Evolutionary conservation across 1,140 invertebrate species (phyloP), one percentile per base, ranked within the genome.

Genomic region (Drosophila truncata): DNA sequence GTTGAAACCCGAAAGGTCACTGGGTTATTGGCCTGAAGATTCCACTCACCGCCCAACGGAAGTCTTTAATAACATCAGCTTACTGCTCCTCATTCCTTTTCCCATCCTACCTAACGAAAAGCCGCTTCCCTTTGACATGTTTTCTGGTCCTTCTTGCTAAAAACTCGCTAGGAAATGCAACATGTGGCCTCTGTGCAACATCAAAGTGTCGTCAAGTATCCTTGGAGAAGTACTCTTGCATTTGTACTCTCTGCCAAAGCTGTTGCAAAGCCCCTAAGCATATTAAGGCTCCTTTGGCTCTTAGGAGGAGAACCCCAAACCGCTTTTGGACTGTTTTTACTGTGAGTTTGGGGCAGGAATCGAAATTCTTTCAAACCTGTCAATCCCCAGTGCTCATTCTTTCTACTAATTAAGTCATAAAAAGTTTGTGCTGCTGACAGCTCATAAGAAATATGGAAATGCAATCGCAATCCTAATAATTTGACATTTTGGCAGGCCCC

Each of bases 231-330:
- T 54, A 35, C 52, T 54, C 35, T 47, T 41, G 23, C 52, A 58
- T 49, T 52, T 50, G 37, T 39, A 37, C 44, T n/a, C n/a, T n/a
- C n/a, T n/a, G 59, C 20, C 47, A 74, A 83, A 83, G 80, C 83
- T 81, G 69, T 81, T n/a, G 78, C 65, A 90, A 85, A 90, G 81
- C 84, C 83, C 75, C 76, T 83, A 90, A 88, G 83, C 85, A 59
- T 61, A 88, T 88, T 88, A 88, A 46, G 69, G 62, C 65, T 60
- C 47, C 54, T 41, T 23, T 37, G 31, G 33, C 46, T 20, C 47
- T 23, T 50, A 23, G 25, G 33, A 29, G 29, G 18, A 14, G 23
- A 11, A 11, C 13, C 23, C 14, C 20, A 27, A 29, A 14, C 7
- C 13, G 27, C 7, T 13, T n/a, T 20, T 20, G 8, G 13, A 70